Evolutionary conservation across 2,888 invertebrate genomes (phyloP), one percentile per base, ranked within the genome.

Genomic region (Apamea monoglypha): DNA sequence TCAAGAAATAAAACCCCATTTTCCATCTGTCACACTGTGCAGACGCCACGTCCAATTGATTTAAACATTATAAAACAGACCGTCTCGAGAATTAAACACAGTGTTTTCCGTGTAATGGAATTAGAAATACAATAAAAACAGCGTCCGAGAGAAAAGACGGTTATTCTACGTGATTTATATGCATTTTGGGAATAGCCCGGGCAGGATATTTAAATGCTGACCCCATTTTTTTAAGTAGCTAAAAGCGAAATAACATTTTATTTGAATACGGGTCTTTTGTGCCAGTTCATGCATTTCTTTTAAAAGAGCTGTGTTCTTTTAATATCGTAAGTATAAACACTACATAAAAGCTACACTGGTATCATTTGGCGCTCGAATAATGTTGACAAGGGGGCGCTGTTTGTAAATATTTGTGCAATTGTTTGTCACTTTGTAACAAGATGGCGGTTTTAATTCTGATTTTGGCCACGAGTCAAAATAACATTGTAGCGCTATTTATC

Each of bases 91-190:
- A 81, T 85, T 78, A 79, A 88, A 84, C 87, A 86, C 85, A 80
- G 83, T 81, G 80, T 88, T 85, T 67, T 81, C 82, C 81, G 82
- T 86, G 88, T 89, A 89, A 84, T 88, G 83, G 79, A 89, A 90
- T 90, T 90, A 89, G 86, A 87, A 87, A 88, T 87, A 91, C 90
- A 91, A 91, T 92, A 92, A 93, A 92, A 92, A 90, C 90, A 88
- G 87, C 91, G 86, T 88, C 89, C 89, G 82, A 89, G 88, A 87
- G 81, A 87, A 83, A 82, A 91, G 89, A 90, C 92, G 91, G 92
- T 93, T 92, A 91, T 92, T 92, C 89, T 83, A 75, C 82, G 91
- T 93, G 94, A 94, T 94, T 94, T 94, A 94, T 94, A 92, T 91
- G 91, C 92, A 90, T 92, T 92, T 92, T 89, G 91, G 92, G 93